phyloP scores from a whole-genome alignment of 2,888 invertebrate species.

The Drosophila birchii region DNA sequence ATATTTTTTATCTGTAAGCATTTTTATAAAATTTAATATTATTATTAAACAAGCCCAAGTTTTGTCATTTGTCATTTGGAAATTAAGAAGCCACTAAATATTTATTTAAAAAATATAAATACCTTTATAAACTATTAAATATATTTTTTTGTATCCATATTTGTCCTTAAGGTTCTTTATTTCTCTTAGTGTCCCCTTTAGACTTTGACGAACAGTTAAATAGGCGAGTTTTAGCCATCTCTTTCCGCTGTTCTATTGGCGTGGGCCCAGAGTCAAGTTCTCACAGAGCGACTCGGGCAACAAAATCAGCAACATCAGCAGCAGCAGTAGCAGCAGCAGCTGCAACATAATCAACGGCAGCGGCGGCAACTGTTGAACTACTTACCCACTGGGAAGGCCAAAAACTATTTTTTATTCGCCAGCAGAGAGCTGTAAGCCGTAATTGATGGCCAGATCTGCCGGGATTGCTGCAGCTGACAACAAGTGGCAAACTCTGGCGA shows the following conservation, averaged over 20 bases:
- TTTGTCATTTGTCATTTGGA: too few species aligned
- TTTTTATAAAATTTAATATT: too few species aligned
- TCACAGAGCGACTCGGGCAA: slow-evolving; percentile 32
- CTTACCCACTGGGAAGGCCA: slow-evolving; percentile 83
- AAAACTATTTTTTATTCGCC: slow-evolving; percentile 48
- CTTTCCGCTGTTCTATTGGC: slow-evolving; percentile 42
- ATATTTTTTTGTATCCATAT: too few species aligned
- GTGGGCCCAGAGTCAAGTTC: slow-evolving; percentile 46
- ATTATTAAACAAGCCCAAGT: too few species aligned
- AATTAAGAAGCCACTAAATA: too few species aligned
- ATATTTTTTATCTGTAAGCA: too few species aligned
- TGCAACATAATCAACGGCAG: slow-evolving; percentile 63
- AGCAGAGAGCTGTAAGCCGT: slow-evolving; percentile 48
- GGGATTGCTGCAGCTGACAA: slow-evolving; percentile 44
- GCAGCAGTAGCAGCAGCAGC: slow-evolving; percentile 38
- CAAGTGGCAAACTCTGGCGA: slow-evolving; percentile 56
- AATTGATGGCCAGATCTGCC: slow-evolving; percentile 61
- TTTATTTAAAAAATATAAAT: too few species aligned
- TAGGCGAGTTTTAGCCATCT: slow-evolving; percentile 12
- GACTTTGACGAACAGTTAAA: slow-evolving; percentile 28
- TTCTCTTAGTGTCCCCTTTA: slow-evolving; percentile 13
- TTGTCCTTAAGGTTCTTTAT: neutral
- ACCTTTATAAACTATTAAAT: too few species aligned
- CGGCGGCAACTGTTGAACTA: slow-evolving; percentile 82
- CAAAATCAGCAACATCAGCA: slow-evolving; percentile 22